A percentile compares a stretch with the other conserved stretches of the same genome.
Evolutionary conservation across 2,113 vertebrate species (phyloP).

Genomic region (Tachuris rubrigastra): DNA sequence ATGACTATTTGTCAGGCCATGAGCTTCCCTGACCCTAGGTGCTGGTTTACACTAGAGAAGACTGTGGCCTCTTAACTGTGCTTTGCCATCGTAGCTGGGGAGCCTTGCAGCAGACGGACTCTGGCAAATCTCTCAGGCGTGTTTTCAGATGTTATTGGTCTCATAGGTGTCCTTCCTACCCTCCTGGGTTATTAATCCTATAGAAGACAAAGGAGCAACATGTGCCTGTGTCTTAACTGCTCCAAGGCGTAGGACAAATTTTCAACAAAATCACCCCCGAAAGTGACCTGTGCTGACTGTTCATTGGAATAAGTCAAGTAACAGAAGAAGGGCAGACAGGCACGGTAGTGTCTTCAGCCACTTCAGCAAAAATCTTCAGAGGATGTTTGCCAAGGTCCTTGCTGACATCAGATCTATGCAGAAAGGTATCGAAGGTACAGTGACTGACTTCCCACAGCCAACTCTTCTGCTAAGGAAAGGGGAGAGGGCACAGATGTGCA

Average conservation of each 20-base stretch:
- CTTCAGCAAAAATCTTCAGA: constrained; percentile 27
- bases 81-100: background rate
- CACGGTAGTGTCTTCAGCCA: background rate
- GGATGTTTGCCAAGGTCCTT: background rate
- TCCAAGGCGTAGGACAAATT: background rate
- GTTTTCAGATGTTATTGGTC: background rate
- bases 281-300: background rate
- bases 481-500: background rate
- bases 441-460: background rate
- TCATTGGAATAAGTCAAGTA: background rate
- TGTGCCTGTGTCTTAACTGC: background rate
- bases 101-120: background rate
- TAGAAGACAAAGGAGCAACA: background rate
- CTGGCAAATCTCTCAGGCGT: background rate
- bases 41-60: background rate
- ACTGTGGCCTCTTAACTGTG: background rate
- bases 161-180: background rate
- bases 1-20: background rate
- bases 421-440: background rate
- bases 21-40: background rate
- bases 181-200: background rate
- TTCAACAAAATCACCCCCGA: background rate
- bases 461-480: background rate
- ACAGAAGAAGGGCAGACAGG: background rate
- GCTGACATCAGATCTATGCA: background rate